Evolutionary conservation across 2,888 invertebrate genomes (phyloP).

Genomic region (Pandemis corylana): DNA sequence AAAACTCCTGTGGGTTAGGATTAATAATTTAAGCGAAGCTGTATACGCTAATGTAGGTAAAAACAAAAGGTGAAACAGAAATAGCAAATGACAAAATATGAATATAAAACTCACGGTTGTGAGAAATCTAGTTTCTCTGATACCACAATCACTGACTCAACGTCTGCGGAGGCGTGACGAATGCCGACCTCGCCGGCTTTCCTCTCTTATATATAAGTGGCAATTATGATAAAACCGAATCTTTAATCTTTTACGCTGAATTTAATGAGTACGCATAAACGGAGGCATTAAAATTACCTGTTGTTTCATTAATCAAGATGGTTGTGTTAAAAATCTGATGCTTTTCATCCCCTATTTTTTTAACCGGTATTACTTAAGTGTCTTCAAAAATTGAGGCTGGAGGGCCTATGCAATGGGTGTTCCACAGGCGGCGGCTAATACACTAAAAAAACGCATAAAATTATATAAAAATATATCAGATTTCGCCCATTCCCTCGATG

Average conservation of each 20-base stretch:
- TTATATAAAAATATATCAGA: too few relatives aligned
- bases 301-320: background rate
- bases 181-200: background rate
- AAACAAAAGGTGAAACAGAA: background rate
- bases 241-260: background rate
- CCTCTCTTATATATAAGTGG: background rate
- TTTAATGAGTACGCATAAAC: too few relatives aligned
- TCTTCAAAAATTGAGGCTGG: too few relatives aligned
- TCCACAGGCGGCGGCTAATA: too few relatives aligned
- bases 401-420: too few relatives aligned
- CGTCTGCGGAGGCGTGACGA: background rate
- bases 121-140: background rate
- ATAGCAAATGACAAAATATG: background rate
- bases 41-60: too few relatives aligned
- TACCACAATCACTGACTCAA: background rate
- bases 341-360: too few relatives aligned
- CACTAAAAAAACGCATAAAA: too few relatives aligned
- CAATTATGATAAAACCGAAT: background rate
- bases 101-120: background rate
- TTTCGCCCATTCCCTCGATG: too few relatives aligned
- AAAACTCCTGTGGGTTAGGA: too few relatives aligned
- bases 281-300: background rate
- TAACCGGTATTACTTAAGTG: too few relatives aligned
- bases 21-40: background rate
- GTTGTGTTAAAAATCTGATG: too few relatives aligned